Conservation (phyloP, 1,140 invertebrate genomes). For the Drosophila lini region DNA sequence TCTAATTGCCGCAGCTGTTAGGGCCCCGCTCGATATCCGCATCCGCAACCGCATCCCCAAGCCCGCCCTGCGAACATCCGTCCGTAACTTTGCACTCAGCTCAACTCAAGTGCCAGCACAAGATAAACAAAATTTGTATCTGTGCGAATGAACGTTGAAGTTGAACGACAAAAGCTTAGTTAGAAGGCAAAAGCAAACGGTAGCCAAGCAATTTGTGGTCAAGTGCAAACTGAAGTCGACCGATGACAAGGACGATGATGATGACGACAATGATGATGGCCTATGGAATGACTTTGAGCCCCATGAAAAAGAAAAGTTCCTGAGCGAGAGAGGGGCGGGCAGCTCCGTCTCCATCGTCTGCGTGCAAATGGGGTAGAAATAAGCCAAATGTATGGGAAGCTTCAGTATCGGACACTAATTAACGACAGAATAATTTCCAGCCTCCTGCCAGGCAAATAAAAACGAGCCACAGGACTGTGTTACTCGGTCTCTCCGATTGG, state of each 20-base stretch:
- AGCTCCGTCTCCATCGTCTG: conserved; percentile 15
- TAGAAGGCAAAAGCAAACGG: conserved; percentile 73
- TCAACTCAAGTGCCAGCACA: conserved; percentile 57
- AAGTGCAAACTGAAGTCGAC: conserved; percentile 59
- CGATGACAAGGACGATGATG: conserved; percentile 30
- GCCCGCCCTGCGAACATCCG: conserved; percentile 16
- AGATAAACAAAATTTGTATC: conserved; percentile 72
- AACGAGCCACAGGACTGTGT: conserved; percentile 22
- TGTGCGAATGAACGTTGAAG: conserved; percentile 35
- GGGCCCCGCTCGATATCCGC: conserved; percentile 31
- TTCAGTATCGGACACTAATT: conserved; percentile 70
- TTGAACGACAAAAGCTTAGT: conserved; percentile 64
- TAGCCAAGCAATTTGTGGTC: conserved; percentile 77
- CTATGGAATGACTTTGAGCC: conserved; percentile 3
- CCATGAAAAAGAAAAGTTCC: conserved; percentile 37
- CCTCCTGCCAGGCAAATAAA: conserved; percentile 58
- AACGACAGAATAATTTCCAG: conserved; percentile 79
- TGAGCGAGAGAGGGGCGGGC: conserved; percentile 39
- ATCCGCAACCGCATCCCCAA: conserved; percentile 1
- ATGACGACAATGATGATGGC: conserved; percentile 15
- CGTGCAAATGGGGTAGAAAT: conserved; percentile 77
- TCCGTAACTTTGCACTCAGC: conserved; percentile 62
- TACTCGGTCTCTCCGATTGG: conserved; percentile 2
- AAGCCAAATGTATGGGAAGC: conserved; percentile 64
- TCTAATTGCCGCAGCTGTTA: conserved; percentile 74